Conservation (phyloP, 2,888 invertebrate species). For the Trilocha varians region DNA sequence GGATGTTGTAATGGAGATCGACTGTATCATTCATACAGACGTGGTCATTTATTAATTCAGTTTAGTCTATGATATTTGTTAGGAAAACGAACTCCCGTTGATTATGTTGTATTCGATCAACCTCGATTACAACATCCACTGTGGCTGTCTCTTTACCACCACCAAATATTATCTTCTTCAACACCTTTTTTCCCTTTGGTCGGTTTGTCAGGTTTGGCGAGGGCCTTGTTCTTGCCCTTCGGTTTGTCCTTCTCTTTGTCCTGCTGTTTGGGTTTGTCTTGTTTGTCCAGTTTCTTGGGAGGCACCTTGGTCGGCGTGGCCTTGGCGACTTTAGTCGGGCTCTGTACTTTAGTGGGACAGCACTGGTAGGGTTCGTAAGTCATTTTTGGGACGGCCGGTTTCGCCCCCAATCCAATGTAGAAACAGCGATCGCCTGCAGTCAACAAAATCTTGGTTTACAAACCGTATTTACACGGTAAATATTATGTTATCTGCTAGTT, state of each 20-base stretch:
- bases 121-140: neutral
- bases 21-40: too few species aligned
- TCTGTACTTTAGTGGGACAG: slow-evolving; percentile 89
- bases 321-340: slow-evolving; percentile 86
- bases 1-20: slow-evolving; percentile 27
- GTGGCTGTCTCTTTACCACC: slow-evolving; percentile 75
- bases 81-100: neutral
- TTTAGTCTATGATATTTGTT: too few species aligned
- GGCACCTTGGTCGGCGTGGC: slow-evolving; percentile 77
- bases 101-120: neutral
- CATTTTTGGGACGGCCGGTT: slow-evolving; percentile 81
- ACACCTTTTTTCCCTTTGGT: slow-evolving; percentile 84
- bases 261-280: slow-evolving; percentile 44
- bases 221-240: slow-evolving; percentile 67
- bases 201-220: slow-evolving; percentile 72
- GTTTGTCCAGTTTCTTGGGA: slow-evolving; percentile 59
- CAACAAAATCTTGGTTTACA: slow-evolving; percentile 87
- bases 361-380: slow-evolving; percentile 93
- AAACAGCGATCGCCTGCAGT: slow-evolving; percentile 97
- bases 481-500: slow-evolving; percentile 60
- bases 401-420: slow-evolving; percentile 95
- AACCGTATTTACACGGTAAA: slow-evolving; percentile 55
- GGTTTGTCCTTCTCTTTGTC: slow-evolving; percentile 32
- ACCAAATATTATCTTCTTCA: slow-evolving; percentile 88
- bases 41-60: neutral